Evolutionary conservation across 2,888 invertebrate species (phyloP).

Genomic region (Brenthis hecate): DNA sequence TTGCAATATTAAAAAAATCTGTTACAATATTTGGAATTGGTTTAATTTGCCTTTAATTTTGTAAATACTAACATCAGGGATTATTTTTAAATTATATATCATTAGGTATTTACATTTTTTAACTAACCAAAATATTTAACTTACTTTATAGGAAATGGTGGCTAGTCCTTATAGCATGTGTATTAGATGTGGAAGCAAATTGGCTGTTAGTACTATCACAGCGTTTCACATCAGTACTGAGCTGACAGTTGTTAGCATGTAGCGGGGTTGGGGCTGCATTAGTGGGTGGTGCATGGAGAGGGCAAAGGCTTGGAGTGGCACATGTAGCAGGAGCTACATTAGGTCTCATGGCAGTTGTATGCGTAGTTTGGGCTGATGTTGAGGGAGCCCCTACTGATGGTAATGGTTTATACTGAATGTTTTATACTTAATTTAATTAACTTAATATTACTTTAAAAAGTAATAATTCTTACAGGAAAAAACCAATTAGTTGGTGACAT

Average conservation of each 20-base stretch:
- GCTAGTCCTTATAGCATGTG: constrained; percentile 89
- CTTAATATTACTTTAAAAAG: background rate
- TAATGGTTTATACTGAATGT: constrained; percentile 45
- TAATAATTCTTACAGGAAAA: constrained; percentile 81
- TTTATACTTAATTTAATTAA: background rate
- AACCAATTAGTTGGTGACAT: constrained; percentile 92
- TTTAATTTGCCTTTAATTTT: background rate
- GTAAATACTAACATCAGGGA: background rate
- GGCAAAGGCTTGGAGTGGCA: constrained; percentile 87
- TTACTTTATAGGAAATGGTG: constrained; percentile 78
- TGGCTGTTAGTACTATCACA: constrained; percentile 92
- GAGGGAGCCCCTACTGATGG: constrained; percentile 86
- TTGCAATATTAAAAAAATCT: no score
- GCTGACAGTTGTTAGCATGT: constrained; percentile 91
- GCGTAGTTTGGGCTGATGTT: constrained; percentile 92
- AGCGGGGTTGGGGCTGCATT: constrained; percentile 92
- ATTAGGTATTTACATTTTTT: background rate
- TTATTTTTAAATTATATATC: background rate
- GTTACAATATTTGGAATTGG: no score
- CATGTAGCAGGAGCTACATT: constrained; percentile 91
- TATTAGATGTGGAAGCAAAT: constrained; percentile 93
- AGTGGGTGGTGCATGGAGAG: constrained; percentile 89
- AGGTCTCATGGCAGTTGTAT: constrained; percentile 91
- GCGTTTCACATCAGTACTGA: constrained; percentile 75
- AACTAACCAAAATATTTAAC: background rate